Evolutionary conservation across 2,888 invertebrate species (phyloP), one percentile per base, ranked within the genome.

Genomic region (Autographa gamma): DNA sequence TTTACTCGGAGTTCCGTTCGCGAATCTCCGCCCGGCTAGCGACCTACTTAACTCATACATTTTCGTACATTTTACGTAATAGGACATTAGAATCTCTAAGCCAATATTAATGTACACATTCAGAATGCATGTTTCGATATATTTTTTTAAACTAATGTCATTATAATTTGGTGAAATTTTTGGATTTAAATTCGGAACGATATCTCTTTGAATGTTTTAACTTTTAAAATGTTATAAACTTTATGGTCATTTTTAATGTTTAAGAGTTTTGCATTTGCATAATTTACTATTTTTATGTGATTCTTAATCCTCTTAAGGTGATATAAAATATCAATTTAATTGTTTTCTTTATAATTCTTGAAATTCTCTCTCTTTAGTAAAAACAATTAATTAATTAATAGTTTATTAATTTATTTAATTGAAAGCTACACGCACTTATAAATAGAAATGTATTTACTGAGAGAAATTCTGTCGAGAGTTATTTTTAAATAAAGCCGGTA

Each of bases 21-120:
- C 83, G 74, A 88, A 87, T 86, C 81, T 75, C 76, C 70, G 70
- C 52, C 48, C 74, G 74, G 60, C 76, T 43, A 38, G 56, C 81
- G 87, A 88, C 88, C 86, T 80, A 88, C 89, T 84, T 88, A 73
- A 74, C 32, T 8, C 60, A 63, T 80, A 81, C 76, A 84, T 87
- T 80, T 82, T 80, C 80, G 76, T 74, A 70, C 63, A 75, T 83
- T 88, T 38, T 87, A 86, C 87, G 84, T 87, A 88, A 88, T 76
- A 75, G 81, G 84, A 86, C 82, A 80, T 79, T 76, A 66, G 43
- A 43, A 69, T 66, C 69, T 76, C 82, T 88, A 85, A 80, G 70
- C 82, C 83, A 85, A 85, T 82, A 71, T 83, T 71, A 73, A 80
- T 80, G 73, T 80, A 77, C 66, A 43, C 43, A 77, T 83, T 81